Evolutionary conservation across 2,113 vertebrate species (phyloP).

Genomic region (Campylomormyrus tamandua): DNA sequence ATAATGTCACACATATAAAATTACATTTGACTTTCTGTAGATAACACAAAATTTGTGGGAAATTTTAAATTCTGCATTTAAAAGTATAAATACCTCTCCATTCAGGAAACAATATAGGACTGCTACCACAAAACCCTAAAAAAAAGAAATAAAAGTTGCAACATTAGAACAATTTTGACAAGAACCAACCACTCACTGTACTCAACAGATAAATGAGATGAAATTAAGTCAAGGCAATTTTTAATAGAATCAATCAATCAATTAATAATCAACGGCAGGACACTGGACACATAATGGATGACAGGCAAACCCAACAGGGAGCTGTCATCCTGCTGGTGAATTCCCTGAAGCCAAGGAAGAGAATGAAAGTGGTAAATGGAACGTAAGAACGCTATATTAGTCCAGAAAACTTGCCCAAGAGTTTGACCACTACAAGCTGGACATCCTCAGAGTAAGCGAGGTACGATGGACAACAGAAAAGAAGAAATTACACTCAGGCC

Average conservation of each 20-base stretch:
- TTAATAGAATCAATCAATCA: neutral
- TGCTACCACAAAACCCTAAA: slow-evolving; percentile 87
- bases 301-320: neutral
- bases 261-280: neutral
- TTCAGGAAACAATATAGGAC: slow-evolving; percentile 96
- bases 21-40: neutral
- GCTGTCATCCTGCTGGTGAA: neutral
- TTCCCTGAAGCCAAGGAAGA: neutral
- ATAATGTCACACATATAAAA: neutral
- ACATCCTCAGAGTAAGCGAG: neutral
- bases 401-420: neutral
- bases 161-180: neutral
- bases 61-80: neutral
- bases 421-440: neutral
- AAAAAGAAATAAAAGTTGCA: slow-evolving; percentile 31
- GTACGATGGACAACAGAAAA: neutral
- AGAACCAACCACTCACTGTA: neutral
- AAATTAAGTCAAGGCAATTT: neutral
- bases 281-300: neutral
- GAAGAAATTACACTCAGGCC: neutral
- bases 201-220: neutral
- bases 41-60: neutral
- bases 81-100: slow-evolving; percentile 71
- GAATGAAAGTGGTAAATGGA: neutral
- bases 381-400: neutral